A percentile compares a stretch with the other conserved stretches of the same genome.
phyloP scores from a whole-genome alignment of 2,113 vertebrate genomes.

The Bambusicola thoracicus region DNA sequence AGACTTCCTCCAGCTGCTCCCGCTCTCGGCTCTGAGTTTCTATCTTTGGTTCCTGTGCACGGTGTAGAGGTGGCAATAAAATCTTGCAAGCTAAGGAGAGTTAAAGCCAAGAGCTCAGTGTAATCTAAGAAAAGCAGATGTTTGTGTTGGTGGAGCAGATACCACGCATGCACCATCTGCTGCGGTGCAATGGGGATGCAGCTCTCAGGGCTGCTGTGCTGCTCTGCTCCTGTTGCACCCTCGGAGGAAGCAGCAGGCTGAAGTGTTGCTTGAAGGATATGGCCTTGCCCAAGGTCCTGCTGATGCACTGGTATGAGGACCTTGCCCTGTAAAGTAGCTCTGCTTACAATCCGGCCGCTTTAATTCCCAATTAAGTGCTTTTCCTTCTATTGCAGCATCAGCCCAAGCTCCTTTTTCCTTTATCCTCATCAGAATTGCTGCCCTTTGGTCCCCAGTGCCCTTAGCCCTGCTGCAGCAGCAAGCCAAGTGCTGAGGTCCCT shows the following conservation, averaged over 20 bases:
- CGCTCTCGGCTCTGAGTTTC: background rate
- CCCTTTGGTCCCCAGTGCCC: background rate
- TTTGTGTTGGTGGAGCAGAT: background rate
- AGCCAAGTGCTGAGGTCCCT: background rate
- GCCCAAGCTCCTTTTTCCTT: background rate
- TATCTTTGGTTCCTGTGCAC: background rate
- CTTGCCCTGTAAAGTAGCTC: background rate
- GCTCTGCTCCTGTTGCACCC: background rate
- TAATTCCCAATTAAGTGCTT: background rate
- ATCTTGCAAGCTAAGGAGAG: background rate
- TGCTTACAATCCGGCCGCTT: background rate
- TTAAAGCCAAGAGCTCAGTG: background rate
- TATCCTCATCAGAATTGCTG: background rate
- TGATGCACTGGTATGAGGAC: background rate
- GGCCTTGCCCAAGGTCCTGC: background rate
- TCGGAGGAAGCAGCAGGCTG: background rate
- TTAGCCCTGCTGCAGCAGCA: background rate
- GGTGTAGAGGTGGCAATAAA: background rate
- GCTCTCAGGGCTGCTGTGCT: background rate
- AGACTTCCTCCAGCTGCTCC: constrained; percentile 20
- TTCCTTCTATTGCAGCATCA: background rate
- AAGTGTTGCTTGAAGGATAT: background rate
- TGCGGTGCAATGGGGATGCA: fast-evolving
- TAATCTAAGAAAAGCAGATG: background rate
- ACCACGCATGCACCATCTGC: fast-evolving